Percentiles rank a stretch among this genome's conserved stretches.
phyloP scores from a whole-genome alignment of 2,113 vertebrate genomes.

The Tiliqua scincoides region DNA sequence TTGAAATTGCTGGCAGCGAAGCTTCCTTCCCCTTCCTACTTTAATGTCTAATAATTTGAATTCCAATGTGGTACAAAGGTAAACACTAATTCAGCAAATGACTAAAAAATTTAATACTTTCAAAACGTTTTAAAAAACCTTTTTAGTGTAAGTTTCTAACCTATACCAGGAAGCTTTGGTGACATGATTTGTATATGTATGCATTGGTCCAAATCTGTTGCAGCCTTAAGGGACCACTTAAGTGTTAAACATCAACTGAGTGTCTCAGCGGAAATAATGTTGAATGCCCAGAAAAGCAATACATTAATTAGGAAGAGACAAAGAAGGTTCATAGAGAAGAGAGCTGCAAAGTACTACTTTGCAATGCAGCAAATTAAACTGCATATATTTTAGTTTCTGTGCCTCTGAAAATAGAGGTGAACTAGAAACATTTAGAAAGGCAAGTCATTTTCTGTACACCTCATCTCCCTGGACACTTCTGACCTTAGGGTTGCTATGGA shows the following conservation, averaged over 20 bases:
- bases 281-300: not conserved
- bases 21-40: not conserved
- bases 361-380: not conserved
- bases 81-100: not conserved
- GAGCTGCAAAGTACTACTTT: not conserved
- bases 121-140: not conserved
- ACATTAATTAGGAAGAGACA: not conserved
- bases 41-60: not conserved
- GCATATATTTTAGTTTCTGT: not conserved
- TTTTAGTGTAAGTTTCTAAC: not conserved
- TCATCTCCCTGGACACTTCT: not conserved
- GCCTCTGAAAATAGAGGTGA: not conserved
- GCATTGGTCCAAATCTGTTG: not conserved
- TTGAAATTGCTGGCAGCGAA: not conserved
- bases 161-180: not conserved
- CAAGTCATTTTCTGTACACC: not conserved
- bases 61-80: not conserved
- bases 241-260: not conserved
- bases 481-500: not conserved
- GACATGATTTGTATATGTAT: not conserved
- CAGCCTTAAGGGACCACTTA: not conserved
- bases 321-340: slow-evolving; percentile 3
- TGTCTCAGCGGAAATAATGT: not conserved
- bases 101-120: not conserved
- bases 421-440: not conserved